A percentile compares a stretch with the other conserved stretches of the same genome.
phyloP scores from a whole-genome alignment of 2,888 invertebrate species.

The Trachelus tabidus region DNA sequence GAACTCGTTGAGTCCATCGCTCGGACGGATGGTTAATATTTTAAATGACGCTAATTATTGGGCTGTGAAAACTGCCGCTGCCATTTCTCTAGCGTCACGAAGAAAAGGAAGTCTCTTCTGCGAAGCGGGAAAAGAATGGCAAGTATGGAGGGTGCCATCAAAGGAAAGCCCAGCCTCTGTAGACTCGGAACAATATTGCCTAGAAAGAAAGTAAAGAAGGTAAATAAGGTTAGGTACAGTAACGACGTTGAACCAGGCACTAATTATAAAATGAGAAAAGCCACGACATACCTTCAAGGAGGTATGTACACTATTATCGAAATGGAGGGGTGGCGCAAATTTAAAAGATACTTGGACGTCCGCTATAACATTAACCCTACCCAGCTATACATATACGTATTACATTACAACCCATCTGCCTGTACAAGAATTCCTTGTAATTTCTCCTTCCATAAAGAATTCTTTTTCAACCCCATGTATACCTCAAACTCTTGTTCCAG shows the following conservation, averaged over 20 bases:
- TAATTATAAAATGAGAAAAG: background rate
- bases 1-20: background rate
- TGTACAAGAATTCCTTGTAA: background rate
- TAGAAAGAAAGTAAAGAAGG: background rate
- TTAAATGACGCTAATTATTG: conserved; percentile 3
- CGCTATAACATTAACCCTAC: background rate
- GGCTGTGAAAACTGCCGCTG: background rate
- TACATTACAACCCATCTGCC: background rate
- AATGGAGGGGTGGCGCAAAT: background rate
- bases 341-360: background rate
- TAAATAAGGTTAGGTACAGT: background rate
- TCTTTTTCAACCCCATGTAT: background rate
- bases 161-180: background rate
- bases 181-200: background rate
- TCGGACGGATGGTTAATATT: background rate
- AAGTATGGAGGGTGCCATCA: background rate
- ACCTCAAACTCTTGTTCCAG: background rate
- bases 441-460: background rate
- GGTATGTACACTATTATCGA: background rate
- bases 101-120: background rate
- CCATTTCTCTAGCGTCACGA: background rate
- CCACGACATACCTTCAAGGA: background rate
- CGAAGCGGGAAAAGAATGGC: background rate
- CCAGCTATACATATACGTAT: background rate
- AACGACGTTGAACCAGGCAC: background rate